A percentile compares a stretch with the other conserved stretches of the same genome.
These are phyloP conservation scores for Polyergus mexicanus DNA, from an alignment of 1,140 invertebrate genomes.

Conservation along the genomic window DNA sequence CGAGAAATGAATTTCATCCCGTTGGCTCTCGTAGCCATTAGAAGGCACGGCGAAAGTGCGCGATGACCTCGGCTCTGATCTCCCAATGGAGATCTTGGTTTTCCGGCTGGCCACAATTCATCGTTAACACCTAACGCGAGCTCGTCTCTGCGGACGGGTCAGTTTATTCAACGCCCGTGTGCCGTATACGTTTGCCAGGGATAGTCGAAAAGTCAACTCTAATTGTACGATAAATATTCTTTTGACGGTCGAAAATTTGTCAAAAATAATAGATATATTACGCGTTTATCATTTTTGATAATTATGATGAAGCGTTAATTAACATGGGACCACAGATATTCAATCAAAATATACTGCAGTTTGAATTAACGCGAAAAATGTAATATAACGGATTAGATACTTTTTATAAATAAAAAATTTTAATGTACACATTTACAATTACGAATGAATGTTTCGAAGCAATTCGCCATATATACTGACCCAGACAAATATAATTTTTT, in stretches of 20 bases:
- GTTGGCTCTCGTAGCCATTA: constrained; percentile 53
- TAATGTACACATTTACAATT: not conserved
- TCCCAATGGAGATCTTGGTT: constrained; percentile 48
- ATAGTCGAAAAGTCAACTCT: constrained; percentile 52
- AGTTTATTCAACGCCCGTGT: constrained; percentile 59
- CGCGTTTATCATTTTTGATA: constrained; percentile 21
- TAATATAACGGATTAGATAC: not conserved
- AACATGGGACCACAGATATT: not conserved
- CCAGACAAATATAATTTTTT: not conserved
- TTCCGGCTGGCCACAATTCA: constrained; percentile 68
- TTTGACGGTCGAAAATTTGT: not conserved
- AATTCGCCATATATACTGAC: not conserved
- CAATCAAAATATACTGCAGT: not conserved
- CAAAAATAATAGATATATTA: not conserved
- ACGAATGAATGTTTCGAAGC: too few relatives aligned
- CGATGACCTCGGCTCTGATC: constrained; percentile 54
- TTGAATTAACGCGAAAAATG: not conserved
- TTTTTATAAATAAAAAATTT: constrained; percentile 14
- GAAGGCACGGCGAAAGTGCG: constrained; percentile 58
- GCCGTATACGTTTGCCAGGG: not conserved
- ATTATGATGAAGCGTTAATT: constrained; percentile 16
- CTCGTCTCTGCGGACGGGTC: constrained; percentile 39
- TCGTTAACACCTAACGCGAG: constrained; percentile 71
- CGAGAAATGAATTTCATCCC: constrained; percentile 59
- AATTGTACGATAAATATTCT: constrained; percentile 14